Evolutionary conservation across 2,113 vertebrate genomes (phyloP), one percentile per base, ranked within the genome.

Genomic region (Seriola quinqueradiata): DNA sequence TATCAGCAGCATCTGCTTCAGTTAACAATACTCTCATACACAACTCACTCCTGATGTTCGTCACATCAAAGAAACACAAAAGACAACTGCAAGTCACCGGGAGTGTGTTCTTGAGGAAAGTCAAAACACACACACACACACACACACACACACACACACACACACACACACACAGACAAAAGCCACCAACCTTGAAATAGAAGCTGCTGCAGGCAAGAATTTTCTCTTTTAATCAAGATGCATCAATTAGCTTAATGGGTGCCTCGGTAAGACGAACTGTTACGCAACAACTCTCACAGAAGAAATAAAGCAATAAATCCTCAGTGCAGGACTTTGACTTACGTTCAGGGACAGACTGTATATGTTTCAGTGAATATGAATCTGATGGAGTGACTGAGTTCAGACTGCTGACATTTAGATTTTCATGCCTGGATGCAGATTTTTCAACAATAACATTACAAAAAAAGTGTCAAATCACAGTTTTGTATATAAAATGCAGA

Each of bases 231-330:
- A 72, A 57, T 88, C 75, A 83, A 77, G 66, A 81, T 17, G 65
- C 78, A 21, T 54, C 79, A 92, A 81, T 71, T 87, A 87, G 54
- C 71, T 71, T 89, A 85, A 90, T 85, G 82, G 76, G 42, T 52
- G 86, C 77, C 83, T 82, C 48, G 68, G 77, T 36, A 21, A 81
- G 74, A 84, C 28, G 8, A 86, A 80, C 50, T 69, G 86, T 78
- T 79, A 52, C 58, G 34, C 77, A 69, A 79, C 69, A 80, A 42
- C 66, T 70, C 17, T 0, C 50, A 54, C 32, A 10, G 75, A 36
- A 50, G 66, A 67, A 74, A 63, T 60, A 61, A 40, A 82, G 77
- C 54, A 36, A 55, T 79, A 70, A 84, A 81, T 88, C 19, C 60
- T 75, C 76, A 11, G 68, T n/a, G 46, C 57, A 58, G 58, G 32